A percentile compares a stretch with the other conserved stretches of the same genome.
These are phyloP conservation scores for Willisornis vidua DNA, from an alignment of 2,113 vertebrate species.

Conservation along the genomic window DNA sequence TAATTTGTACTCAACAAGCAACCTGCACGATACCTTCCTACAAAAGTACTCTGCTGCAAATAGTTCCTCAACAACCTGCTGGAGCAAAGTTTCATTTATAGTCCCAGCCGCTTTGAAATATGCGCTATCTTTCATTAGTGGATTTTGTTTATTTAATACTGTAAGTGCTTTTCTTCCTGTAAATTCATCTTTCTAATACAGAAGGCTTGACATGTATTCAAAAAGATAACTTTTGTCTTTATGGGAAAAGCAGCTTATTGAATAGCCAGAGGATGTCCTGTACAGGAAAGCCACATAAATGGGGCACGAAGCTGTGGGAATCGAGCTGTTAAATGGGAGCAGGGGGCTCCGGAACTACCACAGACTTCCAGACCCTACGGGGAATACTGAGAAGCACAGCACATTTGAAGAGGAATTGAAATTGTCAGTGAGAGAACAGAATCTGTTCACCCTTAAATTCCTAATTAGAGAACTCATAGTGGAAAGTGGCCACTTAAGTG, in stretches of 20 bases:
- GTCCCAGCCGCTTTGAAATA: slow-evolving; percentile 2
- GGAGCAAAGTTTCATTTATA: slow-evolving; percentile 5
- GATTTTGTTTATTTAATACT: slow-evolving; percentile 55
- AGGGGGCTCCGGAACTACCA: slow-evolving; percentile 40
- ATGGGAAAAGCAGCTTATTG: slow-evolving; percentile 56
- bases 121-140: not conserved
- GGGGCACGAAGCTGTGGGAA: slow-evolving; percentile 51
- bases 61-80: not conserved
- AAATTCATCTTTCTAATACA: slow-evolving; percentile 56
- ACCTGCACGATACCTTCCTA: not conserved
- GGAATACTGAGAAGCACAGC: slow-evolving; percentile 56
- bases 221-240: slow-evolving; percentile 62
- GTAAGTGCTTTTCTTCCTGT: slow-evolving; percentile 31
- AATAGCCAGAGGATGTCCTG: slow-evolving; percentile 56
- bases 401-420: slow-evolving; percentile 61
- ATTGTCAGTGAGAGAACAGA: slow-evolving; percentile 54
- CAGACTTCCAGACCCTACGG: slow-evolving; percentile 25
- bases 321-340: slow-evolving; percentile 29
- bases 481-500: slow-evolving; percentile 12
- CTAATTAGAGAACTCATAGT: slow-evolving; percentile 50
- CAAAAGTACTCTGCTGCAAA: not conserved
- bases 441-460: slow-evolving; percentile 55
- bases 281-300: slow-evolving; percentile 54
- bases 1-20: slow-evolving; percentile 1
- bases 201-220: slow-evolving; percentile 54